A percentile compares a stretch with the other conserved stretches of the same genome.
phyloP scores from a whole-genome alignment of 2,797 vertebrate genomes.

The Danio kyathit region DNA sequence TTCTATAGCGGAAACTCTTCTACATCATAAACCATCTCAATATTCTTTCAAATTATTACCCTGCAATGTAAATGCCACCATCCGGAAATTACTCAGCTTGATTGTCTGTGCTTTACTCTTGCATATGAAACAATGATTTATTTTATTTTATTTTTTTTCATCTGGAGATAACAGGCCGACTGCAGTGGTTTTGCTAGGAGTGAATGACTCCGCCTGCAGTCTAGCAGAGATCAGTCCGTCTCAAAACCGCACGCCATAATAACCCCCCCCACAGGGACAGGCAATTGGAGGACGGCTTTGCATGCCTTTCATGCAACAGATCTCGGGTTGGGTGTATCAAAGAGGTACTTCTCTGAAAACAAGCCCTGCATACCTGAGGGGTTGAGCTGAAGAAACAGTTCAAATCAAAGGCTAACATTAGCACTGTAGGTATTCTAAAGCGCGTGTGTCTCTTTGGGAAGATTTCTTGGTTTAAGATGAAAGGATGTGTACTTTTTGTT shows the following conservation, averaged over 20 bases:
- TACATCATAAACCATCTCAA: conserved; percentile 13
- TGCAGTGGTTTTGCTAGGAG: conserved; percentile 58
- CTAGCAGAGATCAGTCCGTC: conserved; percentile 51
- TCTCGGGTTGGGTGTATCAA: conserved; percentile 67
- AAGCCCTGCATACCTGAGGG: conserved; percentile 62
- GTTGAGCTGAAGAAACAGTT: conserved; percentile 40
- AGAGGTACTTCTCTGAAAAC: conserved; percentile 56
- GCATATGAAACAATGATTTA: conserved; percentile 58
- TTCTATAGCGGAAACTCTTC: neutral
- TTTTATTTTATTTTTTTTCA: conserved; percentile 44
- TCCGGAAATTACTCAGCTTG: conserved; percentile 19
- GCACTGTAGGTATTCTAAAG: conserved; percentile 59
- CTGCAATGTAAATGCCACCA: conserved; percentile 42
- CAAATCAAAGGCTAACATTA: conserved; percentile 30
- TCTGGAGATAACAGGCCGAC: conserved; percentile 46
- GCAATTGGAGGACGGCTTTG: conserved; percentile 75
- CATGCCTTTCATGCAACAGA: conserved; percentile 72
- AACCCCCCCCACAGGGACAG: conserved; percentile 69
- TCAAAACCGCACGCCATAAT: conserved; percentile 51
- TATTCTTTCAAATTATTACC: conserved; percentile 21
- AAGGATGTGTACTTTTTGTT: neutral
- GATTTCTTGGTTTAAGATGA: neutral
- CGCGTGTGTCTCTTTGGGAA: neutral
- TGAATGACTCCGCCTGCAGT: conserved; percentile 52
- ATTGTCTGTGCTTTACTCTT: conserved; percentile 52